Evolutionary conservation across 2,888 invertebrate genomes (phyloP).

Genomic region (Drosophila melanosoma): DNA sequence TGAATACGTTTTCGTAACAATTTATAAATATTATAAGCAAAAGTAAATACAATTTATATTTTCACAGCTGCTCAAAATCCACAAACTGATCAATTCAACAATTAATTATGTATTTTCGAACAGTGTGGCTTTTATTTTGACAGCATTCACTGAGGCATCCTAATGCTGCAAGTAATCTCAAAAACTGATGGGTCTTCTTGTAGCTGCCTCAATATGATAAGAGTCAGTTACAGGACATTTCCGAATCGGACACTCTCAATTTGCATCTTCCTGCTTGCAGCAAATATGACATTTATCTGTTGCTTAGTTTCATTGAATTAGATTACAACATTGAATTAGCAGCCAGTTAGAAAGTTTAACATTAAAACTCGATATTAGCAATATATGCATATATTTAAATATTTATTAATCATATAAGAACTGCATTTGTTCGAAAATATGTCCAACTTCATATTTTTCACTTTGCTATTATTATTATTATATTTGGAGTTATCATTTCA

Average conservation of each 20-base stretch:
- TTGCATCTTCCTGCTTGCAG: not conserved
- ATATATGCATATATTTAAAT: not conserved
- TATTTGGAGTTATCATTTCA: too few relatives aligned
- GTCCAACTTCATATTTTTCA: not conserved
- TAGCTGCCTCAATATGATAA: not conserved
- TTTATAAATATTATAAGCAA: constrained; percentile 40
- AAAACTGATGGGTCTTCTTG: too few relatives aligned
- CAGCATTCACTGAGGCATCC: not conserved
- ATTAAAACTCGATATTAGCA: not conserved
- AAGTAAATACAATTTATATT: constrained; percentile 39
- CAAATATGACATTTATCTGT: not conserved
- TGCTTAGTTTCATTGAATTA: not conserved
- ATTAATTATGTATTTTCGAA: constrained; percentile 2
- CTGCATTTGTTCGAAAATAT: too few relatives aligned
- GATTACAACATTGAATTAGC: not conserved
- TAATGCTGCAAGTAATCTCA: not conserved
- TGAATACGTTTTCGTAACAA: constrained; percentile 58
- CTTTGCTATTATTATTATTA: too few relatives aligned
- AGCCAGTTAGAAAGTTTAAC: not conserved
- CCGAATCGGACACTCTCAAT: not conserved
- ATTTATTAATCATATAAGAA: not conserved
- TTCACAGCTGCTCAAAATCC: constrained; percentile 23
- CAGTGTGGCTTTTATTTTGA: not conserved
- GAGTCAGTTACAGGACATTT: not conserved
- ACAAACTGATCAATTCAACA: constrained; percentile 14